A percentile compares a stretch with the other conserved stretches of the same genome.
Conservation (phyloP, 2,113 vertebrate species). For the Corythoichthys haematopterus region DNA sequence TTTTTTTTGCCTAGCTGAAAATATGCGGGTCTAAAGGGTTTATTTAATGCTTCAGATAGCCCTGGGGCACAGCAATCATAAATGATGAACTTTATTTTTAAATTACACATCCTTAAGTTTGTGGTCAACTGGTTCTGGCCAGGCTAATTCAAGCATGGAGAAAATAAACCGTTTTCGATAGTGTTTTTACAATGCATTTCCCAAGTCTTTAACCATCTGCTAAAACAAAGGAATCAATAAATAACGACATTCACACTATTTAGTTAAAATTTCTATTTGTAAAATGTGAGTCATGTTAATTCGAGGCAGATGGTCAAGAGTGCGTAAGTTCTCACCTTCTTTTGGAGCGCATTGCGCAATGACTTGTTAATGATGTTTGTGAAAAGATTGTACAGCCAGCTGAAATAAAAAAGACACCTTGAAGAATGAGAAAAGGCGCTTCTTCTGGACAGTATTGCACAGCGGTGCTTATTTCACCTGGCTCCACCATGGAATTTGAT, state of each 20-base stretch:
- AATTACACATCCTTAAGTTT: too few relatives aligned
- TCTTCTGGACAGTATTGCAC: neutral
- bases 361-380: conserved; percentile 44
- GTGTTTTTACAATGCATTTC: too few relatives aligned
- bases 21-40: too few relatives aligned
- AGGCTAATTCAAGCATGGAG: too few relatives aligned
- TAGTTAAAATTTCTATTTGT: neutral
- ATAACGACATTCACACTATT: neutral
- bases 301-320: neutral
- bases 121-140: too few relatives aligned
- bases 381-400: conserved; percentile 76
- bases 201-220: too few relatives aligned
- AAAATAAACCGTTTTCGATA: too few relatives aligned
- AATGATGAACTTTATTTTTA: too few relatives aligned
- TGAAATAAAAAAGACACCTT: conserved; percentile 36
- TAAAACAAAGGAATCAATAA: neutral
- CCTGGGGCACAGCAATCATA: too few relatives aligned
- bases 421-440: neutral
- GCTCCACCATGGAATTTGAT: conserved; percentile 69
- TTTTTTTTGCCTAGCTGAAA: too few relatives aligned
- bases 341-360: conserved; percentile 47
- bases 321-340: conserved; percentile 54
- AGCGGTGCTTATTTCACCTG: conserved; percentile 50
- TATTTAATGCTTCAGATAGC: too few relatives aligned
- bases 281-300: neutral